Conservation (phyloP, 2,113 vertebrate species). For the Eleginops maclovinus region DNA sequence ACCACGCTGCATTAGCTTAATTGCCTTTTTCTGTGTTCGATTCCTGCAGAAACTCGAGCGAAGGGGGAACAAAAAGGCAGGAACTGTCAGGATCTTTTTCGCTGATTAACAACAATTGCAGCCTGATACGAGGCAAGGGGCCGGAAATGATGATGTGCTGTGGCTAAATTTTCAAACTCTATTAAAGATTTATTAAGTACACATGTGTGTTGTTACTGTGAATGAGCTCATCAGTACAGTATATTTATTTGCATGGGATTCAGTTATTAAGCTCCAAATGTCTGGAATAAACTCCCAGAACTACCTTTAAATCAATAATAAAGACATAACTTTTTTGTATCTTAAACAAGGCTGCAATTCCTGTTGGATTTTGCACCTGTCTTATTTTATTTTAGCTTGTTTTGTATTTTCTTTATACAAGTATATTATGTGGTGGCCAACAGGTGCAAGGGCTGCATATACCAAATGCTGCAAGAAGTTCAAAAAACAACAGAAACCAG, state of each 20-base stretch:
- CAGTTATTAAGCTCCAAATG: no score
- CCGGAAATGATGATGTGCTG: constrained; percentile 41
- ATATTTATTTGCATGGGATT: background rate
- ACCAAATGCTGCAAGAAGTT: no score
- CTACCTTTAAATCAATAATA: no score
- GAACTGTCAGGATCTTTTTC: constrained; percentile 55
- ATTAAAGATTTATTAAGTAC: constrained; percentile 45
- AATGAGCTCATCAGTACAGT: constrained; percentile 5
- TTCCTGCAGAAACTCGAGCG: constrained; percentile 55
- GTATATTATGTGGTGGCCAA: no score
- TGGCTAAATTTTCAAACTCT: constrained; percentile 47
- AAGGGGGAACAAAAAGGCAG: constrained; percentile 23
- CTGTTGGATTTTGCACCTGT: no score
- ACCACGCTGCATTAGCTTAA: constrained; percentile 96
- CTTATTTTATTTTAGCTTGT: no score
- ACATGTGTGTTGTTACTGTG: constrained; percentile 25
- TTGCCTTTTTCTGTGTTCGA: constrained; percentile 87
- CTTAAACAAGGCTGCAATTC: no score
- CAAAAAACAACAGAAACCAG: no score
- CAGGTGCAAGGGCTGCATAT: no score
- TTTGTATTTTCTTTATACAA: no score
- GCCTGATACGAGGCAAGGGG: constrained; percentile 31
- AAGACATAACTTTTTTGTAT: no score
- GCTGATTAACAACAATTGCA: constrained; percentile 66
- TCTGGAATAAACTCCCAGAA: no score